Evolutionary conservation across 2,797 vertebrate species (phyloP), one percentile per base, ranked within the genome.

Genomic region (Limnodromus scolopaceus): DNA sequence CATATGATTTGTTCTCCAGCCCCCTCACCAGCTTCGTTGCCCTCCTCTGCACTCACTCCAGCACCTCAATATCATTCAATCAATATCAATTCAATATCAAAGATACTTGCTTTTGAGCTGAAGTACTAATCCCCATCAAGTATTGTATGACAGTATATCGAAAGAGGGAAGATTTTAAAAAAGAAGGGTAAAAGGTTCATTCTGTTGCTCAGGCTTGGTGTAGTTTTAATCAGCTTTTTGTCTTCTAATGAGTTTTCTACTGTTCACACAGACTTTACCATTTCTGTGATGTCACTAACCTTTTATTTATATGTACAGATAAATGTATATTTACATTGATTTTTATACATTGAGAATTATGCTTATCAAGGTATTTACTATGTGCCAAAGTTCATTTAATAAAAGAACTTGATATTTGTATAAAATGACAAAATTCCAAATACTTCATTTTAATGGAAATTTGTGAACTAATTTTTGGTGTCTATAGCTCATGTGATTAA

Each of bases 81-180:
- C n/a, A n/a, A n/a, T n/a, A n/a, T n/a, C n/a, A n/a, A n/a, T n/a
- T n/a, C n/a, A n/a, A n/a, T n/a, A n/a, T n/a, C n/a, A n/a, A n/a
- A n/a, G n/a, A n/a, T n/a, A n/a, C 32, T 87, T 84, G 49, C 61
- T 80, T 77, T 75, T 61, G 65, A 92, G 45, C 36, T 84, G 60
- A 80, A 66, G 8, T 60, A 39, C 7, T 43, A 22, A 4, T 71
- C 85, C 14, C 22, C 13, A 8, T 87, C 11, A 74, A 77, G 22
- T 66, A 13, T 41, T 61, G 16, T 55, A 0, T 77, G 55, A 63
- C 30, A 46, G 10, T 48, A 24, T 65, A 5, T 55, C 86, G 41
- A 51, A 84, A 84, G 16, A 80, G 15, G 23, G 16, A 51, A 45
- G 23, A 2, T 58, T 77, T 89, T 23, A 65, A 45, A 78, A 78